Evolutionary conservation across 2,797 vertebrate genomes (phyloP).

Genomic region (Pseudochaenichthys georgianus): DNA sequence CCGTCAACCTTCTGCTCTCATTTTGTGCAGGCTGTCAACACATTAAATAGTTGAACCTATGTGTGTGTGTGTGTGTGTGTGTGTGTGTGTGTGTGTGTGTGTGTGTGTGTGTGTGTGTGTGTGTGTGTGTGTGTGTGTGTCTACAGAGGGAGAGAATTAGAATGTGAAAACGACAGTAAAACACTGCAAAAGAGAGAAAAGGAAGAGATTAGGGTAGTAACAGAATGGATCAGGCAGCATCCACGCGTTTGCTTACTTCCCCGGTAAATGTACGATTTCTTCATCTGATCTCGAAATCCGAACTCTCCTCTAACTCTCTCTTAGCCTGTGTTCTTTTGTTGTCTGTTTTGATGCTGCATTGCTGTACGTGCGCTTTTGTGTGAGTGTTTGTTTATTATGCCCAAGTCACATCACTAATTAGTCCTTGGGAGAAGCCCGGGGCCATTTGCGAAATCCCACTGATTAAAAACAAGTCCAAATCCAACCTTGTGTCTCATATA

Average conservation of each 20-base stretch:
- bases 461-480: constrained; percentile 86
- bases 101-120: too few relatives aligned
- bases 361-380: constrained; percentile 20
- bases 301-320: constrained; percentile 46
- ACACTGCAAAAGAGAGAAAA: constrained; percentile 32
- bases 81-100: too few relatives aligned
- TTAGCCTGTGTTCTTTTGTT: constrained; percentile 48
- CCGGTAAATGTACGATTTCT: constrained; percentile 51
- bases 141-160: constrained; percentile 38
- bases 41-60: constrained; percentile 70
- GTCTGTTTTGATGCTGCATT: constrained; percentile 62
- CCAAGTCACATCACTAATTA: constrained; percentile 86
- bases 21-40: constrained; percentile 81
- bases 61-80: too few relatives aligned
- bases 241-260: constrained; percentile 63
- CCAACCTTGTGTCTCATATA: constrained; percentile 74
- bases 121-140: too few relatives aligned
- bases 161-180: constrained; percentile 59
- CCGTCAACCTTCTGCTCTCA: constrained; percentile 83
- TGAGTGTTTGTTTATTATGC: constrained; percentile 82
- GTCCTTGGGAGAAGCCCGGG: constrained; percentile 85
- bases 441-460: constrained; percentile 85
- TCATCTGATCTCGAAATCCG: constrained; percentile 62
- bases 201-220: constrained; percentile 48
- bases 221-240: constrained; percentile 50